These are phyloP conservation scores for Amblyteles armatorius DNA, from an alignment of 2,888 invertebrate species.

Conservation along the genomic window DNA sequence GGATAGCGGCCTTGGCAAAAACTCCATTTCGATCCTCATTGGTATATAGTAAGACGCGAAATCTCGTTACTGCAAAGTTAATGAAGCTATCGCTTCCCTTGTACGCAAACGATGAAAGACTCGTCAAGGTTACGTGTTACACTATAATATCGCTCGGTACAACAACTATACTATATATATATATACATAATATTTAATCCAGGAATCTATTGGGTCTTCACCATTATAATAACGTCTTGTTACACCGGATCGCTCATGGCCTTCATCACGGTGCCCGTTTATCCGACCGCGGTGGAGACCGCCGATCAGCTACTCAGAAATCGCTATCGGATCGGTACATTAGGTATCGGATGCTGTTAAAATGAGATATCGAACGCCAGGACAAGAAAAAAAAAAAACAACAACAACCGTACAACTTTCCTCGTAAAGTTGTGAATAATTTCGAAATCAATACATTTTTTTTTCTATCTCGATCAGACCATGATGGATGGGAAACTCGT, in stretches of 20 bases:
- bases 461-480: constrained; percentile 85
- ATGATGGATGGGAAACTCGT: constrained; percentile 91
- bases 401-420: neutral
- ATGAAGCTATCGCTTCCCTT: constrained; percentile 62
- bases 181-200: constrained; percentile 62
- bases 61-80: constrained; percentile 67
- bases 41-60: constrained; percentile 84
- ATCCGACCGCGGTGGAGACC: constrained; percentile 90
- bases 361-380: constrained; percentile 11
- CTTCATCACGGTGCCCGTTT: constrained; percentile 92
- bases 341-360: constrained; percentile 86
- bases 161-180: constrained; percentile 3
- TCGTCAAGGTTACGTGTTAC: constrained; percentile 52
- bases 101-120: constrained; percentile 51
- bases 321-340: constrained; percentile 90
- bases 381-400: neutral
- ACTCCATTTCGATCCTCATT: constrained; percentile 90
- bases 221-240: constrained; percentile 93
- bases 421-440: constrained; percentile 11
- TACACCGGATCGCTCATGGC: constrained; percentile 94
- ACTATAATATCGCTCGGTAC: constrained; percentile 22
- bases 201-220: constrained; percentile 94
- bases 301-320: constrained; percentile 88
- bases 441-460: neutral
- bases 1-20: constrained; percentile 89